phyloP scores from a whole-genome alignment of 2,113 vertebrate genomes.

The Jaculus jaculus region DNA sequence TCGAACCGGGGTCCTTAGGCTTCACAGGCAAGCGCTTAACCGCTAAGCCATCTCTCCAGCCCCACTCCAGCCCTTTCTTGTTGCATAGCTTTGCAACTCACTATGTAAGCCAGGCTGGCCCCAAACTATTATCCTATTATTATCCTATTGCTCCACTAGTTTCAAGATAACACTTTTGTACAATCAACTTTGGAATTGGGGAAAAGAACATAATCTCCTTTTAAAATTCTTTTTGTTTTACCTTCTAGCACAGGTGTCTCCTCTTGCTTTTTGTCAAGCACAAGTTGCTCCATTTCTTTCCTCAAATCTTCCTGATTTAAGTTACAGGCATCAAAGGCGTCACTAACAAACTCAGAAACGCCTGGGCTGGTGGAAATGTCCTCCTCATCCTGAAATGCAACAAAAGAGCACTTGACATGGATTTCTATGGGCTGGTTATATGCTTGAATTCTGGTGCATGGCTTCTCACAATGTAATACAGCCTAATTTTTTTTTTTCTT shows the following conservation, averaged over 20 bases:
- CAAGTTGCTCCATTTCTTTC: constrained; percentile 98
- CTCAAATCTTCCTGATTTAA: constrained; percentile 95
- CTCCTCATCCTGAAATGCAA: constrained; percentile 90
- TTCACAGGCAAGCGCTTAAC: no score
- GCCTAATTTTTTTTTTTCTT: not conserved
- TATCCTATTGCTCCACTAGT: not conserved
- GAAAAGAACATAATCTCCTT: no score
- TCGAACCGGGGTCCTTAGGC: no score
- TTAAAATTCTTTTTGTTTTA: constrained; percentile 71
- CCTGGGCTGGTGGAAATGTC: constrained; percentile 97
- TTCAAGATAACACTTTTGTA: not conserved
- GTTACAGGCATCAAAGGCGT: constrained; percentile 92
- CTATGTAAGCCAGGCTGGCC: not conserved
- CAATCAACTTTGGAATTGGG: not conserved
- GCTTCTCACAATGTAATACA: not conserved
- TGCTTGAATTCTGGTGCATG: not conserved
- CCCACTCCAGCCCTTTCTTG: no score
- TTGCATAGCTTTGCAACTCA: not conserved
- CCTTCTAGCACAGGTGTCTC: constrained; percentile 86
- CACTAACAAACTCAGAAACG: constrained; percentile 97
- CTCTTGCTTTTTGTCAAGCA: constrained; percentile 92
- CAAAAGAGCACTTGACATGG: constrained; percentile 1
- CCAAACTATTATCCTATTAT: not conserved
- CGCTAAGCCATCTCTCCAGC: no score
- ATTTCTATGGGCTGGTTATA: not conserved